phyloP scores from a whole-genome alignment of 2,113 vertebrate genomes.

The Burhinus bistriatus region DNA sequence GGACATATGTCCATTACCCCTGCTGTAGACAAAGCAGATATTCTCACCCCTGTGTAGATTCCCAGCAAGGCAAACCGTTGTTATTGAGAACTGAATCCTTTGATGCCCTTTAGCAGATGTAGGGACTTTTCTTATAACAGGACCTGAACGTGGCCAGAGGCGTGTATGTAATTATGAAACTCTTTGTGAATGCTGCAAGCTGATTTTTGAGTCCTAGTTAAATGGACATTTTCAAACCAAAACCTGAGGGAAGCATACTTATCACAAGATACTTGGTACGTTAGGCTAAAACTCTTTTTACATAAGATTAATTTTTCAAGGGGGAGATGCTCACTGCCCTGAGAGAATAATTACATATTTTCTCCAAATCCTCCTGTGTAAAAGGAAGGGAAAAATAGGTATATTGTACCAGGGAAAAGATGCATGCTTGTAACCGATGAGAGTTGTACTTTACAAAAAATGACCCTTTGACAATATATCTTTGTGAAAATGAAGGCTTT shows the following conservation, averaged over 20 bases:
- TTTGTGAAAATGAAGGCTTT: neutral
- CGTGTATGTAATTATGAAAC: neutral
- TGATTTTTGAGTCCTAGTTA: neutral
- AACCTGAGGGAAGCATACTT: neutral
- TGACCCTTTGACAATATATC: neutral
- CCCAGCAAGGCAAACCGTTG: neutral
- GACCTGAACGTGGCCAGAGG: neutral
- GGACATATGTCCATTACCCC: neutral
- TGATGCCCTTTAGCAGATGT: neutral
- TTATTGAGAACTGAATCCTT: neutral
- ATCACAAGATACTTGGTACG: neutral
- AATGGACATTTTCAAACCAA: neutral
- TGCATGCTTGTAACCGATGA: neutral
- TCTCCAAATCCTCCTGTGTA: neutral
- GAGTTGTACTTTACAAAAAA: neutral
- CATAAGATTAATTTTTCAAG: neutral
- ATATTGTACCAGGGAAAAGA: neutral
- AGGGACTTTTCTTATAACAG: neutral
- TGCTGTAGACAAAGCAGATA: neutral
- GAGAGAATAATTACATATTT: neutral
- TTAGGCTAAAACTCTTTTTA: neutral
- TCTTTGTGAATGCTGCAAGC: neutral
- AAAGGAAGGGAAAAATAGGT: neutral
- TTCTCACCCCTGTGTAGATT: neutral
- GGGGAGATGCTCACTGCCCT: neutral